Evolutionary conservation across 2,888 invertebrate genomes (phyloP).

Genomic region (Dicycla oo): DNA sequence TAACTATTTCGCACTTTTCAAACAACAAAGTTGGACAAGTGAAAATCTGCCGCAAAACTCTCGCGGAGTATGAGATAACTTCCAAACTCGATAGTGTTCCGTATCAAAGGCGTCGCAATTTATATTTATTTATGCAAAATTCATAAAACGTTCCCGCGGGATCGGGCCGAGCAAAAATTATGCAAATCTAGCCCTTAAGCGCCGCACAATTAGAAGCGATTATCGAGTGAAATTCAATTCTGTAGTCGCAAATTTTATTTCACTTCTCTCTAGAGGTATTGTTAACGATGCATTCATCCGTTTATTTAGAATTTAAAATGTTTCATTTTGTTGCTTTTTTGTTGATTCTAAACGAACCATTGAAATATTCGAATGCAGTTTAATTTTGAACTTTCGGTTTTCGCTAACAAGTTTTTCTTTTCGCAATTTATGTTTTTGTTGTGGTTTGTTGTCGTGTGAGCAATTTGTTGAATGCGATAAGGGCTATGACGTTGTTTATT

Average conservation of each 20-base stretch:
- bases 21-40: conserved; percentile 49
- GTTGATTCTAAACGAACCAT: conserved; percentile 37
- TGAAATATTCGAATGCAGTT: conserved; percentile 48
- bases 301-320: conserved; percentile 59
- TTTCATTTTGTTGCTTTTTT: conserved; percentile 35
- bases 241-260: conserved; percentile 77
- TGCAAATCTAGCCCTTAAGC: conserved; percentile 86
- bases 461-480: conserved; percentile 43
- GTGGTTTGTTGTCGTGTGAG: conserved; percentile 18
- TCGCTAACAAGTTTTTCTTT: conserved; percentile 28
- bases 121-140: conserved; percentile 86
- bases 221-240: conserved; percentile 82
- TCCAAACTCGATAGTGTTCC: conserved; percentile 79
- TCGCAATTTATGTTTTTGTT: conserved; percentile 24
- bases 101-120: conserved; percentile 77
- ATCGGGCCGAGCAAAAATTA: conserved; percentile 80
- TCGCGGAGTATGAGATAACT: conserved; percentile 56
- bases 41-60: conserved; percentile 59
- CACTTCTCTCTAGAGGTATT: conserved; percentile 58
- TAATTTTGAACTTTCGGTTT: conserved; percentile 24
- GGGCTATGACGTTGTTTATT: conserved; percentile 34
- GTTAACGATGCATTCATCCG: conserved; percentile 66
- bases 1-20: conserved; percentile 56
- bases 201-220: conserved; percentile 85
- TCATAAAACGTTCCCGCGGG: conserved; percentile 80